Conservation (phyloP, 2,888 invertebrate genomes). For the Brenthis hecate region DNA sequence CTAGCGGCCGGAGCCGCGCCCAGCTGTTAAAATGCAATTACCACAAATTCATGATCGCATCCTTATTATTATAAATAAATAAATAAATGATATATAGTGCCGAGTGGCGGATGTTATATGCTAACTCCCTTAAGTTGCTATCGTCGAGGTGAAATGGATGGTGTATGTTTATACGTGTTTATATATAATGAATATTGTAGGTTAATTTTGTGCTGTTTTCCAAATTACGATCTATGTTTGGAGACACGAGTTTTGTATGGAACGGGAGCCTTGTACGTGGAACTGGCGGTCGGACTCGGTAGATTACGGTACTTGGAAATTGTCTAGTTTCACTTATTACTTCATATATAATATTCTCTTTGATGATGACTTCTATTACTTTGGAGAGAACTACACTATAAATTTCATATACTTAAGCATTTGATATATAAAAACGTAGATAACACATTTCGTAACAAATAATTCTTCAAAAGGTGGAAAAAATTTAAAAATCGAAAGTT, state of each 20-base stretch:
- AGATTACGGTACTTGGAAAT: background rate
- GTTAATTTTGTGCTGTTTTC: slow-evolving; percentile 79
- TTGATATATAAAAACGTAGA: no score
- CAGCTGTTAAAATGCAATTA: slow-evolving; percentile 68
- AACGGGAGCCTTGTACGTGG: background rate
- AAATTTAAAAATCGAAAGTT: no score
- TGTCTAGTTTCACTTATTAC: background rate
- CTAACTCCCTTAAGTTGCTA: slow-evolving; percentile 73
- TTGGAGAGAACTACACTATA: no score
- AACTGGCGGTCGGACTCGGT: background rate
- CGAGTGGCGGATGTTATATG: slow-evolving; percentile 49
- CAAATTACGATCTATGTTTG: slow-evolving; percentile 47
- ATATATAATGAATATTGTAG: slow-evolving; percentile 80
- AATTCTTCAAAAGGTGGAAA: no score
- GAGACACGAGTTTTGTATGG: background rate
- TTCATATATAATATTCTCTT: background rate
- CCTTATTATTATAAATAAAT: slow-evolving; percentile 58
- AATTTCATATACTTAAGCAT: no score
- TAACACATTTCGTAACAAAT: no score
- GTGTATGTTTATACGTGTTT: slow-evolving; percentile 79
- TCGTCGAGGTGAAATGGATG: slow-evolving; percentile 67
- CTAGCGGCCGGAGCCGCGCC: slow-evolving; percentile 55
- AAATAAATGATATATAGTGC: slow-evolving; percentile 46
- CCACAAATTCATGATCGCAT: slow-evolving; percentile 71
- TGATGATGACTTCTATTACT: no score